Evolutionary conservation across 37 sponge, comb jelly and placozoan genomes (phyloP).

Genomic region (Tethya wilhelma): DNA sequence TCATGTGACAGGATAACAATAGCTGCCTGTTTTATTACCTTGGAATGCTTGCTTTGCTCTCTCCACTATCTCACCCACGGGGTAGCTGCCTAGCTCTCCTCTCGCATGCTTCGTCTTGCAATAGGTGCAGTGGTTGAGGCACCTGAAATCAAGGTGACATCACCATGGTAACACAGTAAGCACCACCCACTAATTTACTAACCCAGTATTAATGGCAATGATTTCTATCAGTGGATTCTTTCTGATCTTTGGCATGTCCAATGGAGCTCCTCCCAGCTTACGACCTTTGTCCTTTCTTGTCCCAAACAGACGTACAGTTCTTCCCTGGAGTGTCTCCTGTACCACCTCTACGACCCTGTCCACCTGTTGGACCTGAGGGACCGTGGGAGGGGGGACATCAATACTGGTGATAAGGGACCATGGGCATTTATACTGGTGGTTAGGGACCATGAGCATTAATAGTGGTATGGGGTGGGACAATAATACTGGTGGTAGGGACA

Average conservation of each 20-base stretch:
- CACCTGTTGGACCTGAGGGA: conserved; percentile 90
- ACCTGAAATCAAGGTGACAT: conserved; percentile 50
- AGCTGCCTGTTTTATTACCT: conserved; percentile 49
- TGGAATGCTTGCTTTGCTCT: conserved; percentile 86
- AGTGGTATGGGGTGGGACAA: too few relatives aligned
- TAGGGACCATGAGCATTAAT: too few relatives aligned
- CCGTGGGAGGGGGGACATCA: too few relatives aligned
- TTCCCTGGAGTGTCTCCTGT: conserved; percentile 94
- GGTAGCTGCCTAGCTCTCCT: conserved; percentile 94
- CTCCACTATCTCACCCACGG: conserved; percentile 78
- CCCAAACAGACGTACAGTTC: conserved; percentile 80
- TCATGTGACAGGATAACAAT: not conserved
- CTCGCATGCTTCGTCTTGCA: conserved; percentile 98
- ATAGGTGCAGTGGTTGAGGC: conserved; percentile 97
- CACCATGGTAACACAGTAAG: not conserved
- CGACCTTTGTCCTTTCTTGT: conserved; percentile 47
- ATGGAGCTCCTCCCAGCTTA: conserved; percentile 83
- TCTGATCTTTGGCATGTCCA: conserved; percentile 93
- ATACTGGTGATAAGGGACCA: too few relatives aligned
- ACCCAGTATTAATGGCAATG: conserved; percentile 95
- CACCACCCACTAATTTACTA: not conserved
- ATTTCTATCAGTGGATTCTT: conserved; percentile 94
- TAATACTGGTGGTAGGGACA: too few relatives aligned
- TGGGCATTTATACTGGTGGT: too few relatives aligned
- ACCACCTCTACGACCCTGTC: conserved; percentile 94